These are phyloP conservation scores for Cheilosia variabilis DNA, from an alignment of 2,888 invertebrate species.

Conservation along the genomic window DNA sequence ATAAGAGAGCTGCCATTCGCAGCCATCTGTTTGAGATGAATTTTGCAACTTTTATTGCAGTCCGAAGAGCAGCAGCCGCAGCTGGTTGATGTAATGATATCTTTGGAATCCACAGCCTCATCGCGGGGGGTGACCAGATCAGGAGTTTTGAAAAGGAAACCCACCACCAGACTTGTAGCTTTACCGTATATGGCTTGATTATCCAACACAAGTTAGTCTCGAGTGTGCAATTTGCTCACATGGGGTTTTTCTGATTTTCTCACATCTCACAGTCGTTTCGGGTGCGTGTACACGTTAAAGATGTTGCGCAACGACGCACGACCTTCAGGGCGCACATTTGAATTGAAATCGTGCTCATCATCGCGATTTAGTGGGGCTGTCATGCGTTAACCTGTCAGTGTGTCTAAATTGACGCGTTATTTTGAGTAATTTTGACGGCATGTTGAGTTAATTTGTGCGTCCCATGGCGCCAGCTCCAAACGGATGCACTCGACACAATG, in stretches of 20 bases:
- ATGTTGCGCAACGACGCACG: slow-evolving; percentile 30
- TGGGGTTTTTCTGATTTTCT: slow-evolving; percentile 6
- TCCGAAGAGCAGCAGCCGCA: slow-evolving; percentile 1
- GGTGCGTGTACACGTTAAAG: slow-evolving; percentile 17
- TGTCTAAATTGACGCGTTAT: slow-evolving; percentile 1
- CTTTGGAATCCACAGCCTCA: slow-evolving; percentile 13
- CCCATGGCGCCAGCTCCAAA: neutral
- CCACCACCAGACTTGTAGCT: slow-evolving; percentile 6
- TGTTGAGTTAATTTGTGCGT: slow-evolving; percentile 2
- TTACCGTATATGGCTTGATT: slow-evolving; percentile 54
- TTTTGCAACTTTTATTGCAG: slow-evolving; percentile 9
- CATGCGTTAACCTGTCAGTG: slow-evolving; percentile 14
- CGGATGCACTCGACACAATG: neutral
- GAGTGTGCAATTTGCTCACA: slow-evolving; percentile 37
- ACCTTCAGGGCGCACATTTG: slow-evolving; percentile 34
- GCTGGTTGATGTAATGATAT: slow-evolving; percentile 6
- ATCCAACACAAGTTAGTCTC: slow-evolving; percentile 30
- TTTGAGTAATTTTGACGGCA: neutral
- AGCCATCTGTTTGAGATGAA: neutral
- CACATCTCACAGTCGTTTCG: slow-evolving; percentile 13
- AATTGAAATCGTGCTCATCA: slow-evolving; percentile 16
- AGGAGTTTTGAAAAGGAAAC: slow-evolving; percentile 41
- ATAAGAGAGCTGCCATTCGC: neutral
- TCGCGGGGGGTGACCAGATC: neutral
- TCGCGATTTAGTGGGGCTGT: neutral